phyloP scores from a whole-genome alignment of 1,140 invertebrate genomes.

The Oscheius sp. region DNA sequence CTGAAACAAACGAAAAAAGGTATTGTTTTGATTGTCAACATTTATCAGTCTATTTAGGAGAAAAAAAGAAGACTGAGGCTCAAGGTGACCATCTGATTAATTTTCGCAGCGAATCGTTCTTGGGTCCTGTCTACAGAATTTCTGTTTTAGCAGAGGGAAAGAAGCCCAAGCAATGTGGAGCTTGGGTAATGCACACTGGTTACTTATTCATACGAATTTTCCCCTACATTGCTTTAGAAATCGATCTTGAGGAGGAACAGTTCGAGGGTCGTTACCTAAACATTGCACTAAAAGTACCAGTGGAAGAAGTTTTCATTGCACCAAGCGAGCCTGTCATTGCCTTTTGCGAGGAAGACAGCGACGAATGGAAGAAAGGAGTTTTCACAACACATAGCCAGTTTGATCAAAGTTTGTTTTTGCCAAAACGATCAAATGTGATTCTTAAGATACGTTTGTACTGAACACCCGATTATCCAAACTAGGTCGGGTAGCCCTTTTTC shows the following conservation, averaged over 20 bases:
- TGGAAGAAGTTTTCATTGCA: constrained; percentile 28
- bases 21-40: neutral
- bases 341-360: constrained; percentile 13
- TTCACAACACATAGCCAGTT: constrained; percentile 33
- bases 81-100: constrained; percentile 16
- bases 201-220: neutral
- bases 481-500: constrained; percentile 22
- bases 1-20: neutral
- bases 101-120: constrained; percentile 5
- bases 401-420: constrained; percentile 18
- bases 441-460: constrained; percentile 27
- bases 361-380: constrained; percentile 30
- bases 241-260: neutral
- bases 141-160: constrained; percentile 1
- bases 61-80: neutral
- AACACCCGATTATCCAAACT: constrained; percentile 22
- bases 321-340: constrained; percentile 21
- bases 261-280: constrained; percentile 6
- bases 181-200: constrained; percentile 20
- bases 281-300: constrained; percentile 28
- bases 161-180: constrained; percentile 15
- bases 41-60: constrained; percentile 10
- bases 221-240: constrained; percentile 10
- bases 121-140: constrained; percentile 21
- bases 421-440: neutral